Evolutionary conservation across 2,888 invertebrate species (phyloP).

Genomic region (Drosophila gaucha): DNA sequence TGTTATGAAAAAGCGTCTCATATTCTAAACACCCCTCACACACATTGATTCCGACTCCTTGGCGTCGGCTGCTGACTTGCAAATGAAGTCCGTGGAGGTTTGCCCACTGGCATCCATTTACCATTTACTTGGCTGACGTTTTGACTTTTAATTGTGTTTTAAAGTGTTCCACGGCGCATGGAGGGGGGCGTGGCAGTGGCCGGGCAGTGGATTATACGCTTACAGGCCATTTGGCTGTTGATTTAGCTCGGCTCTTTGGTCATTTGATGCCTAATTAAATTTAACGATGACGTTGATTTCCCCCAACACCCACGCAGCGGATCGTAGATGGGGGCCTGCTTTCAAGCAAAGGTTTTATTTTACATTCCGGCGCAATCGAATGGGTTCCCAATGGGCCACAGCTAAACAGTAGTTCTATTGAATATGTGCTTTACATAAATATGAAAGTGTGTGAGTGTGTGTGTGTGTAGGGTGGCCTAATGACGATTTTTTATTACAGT

Average conservation of each 20-base stretch:
- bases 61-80: slow-evolving; percentile 65
- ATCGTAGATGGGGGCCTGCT: background rate
- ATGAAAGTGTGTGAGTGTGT: background rate
- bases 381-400: slow-evolving; percentile 29
- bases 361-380: slow-evolving; percentile 41
- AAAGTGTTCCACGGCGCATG: slow-evolving; percentile 69
- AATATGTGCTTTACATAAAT: slow-evolving; percentile 3
- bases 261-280: slow-evolving; percentile 83
- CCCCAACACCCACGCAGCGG: slow-evolving; percentile 7
- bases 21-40: slow-evolving; percentile 27
- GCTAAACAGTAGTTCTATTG: slow-evolving; percentile 5
- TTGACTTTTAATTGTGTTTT: slow-evolving; percentile 78
- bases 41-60: slow-evolving; percentile 50
- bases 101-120: slow-evolving; percentile 68
- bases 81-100: slow-evolving; percentile 76
- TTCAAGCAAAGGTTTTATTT: slow-evolving; percentile 39
- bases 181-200: background rate
- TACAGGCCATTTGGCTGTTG: slow-evolving; percentile 80
- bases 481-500: background rate
- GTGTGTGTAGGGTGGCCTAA: background rate
- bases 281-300: slow-evolving; percentile 78
- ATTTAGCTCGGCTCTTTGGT: slow-evolving; percentile 74
- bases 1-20: slow-evolving; percentile 77
- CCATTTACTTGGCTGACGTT: slow-evolving; percentile 56
- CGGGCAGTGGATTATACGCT: slow-evolving; percentile 41